A percentile compares a stretch with the other conserved stretches of the same genome.
Evolutionary conservation across 2,888 invertebrate species (phyloP).

Genomic region (Ischnura elegans): DNA sequence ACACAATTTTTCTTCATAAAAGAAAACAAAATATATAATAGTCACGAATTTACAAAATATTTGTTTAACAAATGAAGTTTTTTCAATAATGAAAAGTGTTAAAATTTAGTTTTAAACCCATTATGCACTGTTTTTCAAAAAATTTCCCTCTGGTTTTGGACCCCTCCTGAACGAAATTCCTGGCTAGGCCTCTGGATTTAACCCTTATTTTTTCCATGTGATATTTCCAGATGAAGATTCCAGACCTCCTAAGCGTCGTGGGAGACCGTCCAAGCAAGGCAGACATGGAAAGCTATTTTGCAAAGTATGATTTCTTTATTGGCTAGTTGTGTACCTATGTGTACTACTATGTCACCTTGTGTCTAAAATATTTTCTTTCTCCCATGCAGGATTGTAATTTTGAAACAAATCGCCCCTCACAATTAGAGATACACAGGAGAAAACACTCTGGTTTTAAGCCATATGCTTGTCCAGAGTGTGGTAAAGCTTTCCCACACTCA

Average conservation of each 20-base stretch:
- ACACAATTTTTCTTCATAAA: no score
- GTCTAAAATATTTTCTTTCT: not conserved
- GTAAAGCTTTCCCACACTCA: conserved; percentile 70
- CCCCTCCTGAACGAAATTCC: no score
- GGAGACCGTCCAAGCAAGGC: conserved; percentile 30
- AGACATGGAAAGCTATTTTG: conserved; percentile 48
- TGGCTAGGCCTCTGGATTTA: no score
- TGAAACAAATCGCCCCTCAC: conserved; percentile 49
- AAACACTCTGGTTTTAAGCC: conserved; percentile 66
- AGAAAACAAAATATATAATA: no score
- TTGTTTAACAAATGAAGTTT: no score
- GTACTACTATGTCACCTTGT: no score
- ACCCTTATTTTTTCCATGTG: not conserved
- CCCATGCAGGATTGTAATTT: conserved; percentile 33
- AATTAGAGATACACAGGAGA: conserved; percentile 52
- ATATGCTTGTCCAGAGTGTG: conserved; percentile 70
- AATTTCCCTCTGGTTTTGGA: no score
- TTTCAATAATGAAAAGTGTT: no score
- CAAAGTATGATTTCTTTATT: not conserved
- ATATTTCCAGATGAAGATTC: conserved; percentile 34
- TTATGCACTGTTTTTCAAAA: no score
- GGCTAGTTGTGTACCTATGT: not conserved
- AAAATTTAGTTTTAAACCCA: no score
- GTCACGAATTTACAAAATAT: no score
- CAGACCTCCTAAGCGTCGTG: not conserved